A percentile compares a stretch with the other conserved stretches of the same genome.
These are phyloP conservation scores for Tyto alba DNA, from an alignment of 2,113 vertebrate genomes.

Conservation along the genomic window DNA sequence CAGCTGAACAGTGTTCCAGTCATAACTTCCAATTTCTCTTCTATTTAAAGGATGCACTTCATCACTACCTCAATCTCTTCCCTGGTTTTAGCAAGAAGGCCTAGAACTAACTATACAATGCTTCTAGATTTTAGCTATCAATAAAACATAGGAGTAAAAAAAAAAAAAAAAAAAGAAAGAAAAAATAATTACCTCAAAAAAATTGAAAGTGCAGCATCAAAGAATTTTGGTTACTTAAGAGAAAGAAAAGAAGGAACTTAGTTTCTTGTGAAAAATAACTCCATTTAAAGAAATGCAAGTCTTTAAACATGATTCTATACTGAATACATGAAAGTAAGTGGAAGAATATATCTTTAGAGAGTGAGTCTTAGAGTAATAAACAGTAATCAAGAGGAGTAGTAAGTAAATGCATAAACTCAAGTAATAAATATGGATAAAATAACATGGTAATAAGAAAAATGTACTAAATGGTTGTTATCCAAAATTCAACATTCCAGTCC, in stretches of 20 bases:
- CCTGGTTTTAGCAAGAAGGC: not conserved
- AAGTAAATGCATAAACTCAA: not conserved
- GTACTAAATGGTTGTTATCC: not conserved
- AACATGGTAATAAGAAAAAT: not conserved
- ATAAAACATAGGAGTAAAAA: not conserved
- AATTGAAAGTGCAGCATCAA: rapidly evolving
- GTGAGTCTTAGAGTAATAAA: not conserved
- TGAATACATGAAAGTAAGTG: not conserved
- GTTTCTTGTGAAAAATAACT: not conserved
- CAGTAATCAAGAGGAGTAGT: not conserved
- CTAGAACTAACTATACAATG: not conserved
- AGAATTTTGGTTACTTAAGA: not conserved
- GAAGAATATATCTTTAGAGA: not conserved
- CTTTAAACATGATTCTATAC: not conserved
- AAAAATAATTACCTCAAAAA: not conserved
- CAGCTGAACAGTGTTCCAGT: not conserved
- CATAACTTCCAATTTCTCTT: not conserved
- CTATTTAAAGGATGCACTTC: not conserved
- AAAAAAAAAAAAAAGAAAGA: not conserved
- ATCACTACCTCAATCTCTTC: not conserved
- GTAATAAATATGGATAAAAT: not conserved
- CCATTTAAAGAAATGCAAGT: not conserved
- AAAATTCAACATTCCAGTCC: not conserved
- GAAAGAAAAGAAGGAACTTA: not conserved
- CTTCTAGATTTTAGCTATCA: not conserved